Conservation (phyloP, 1,140 invertebrate species). For the Macrostomum lignano region DNA sequence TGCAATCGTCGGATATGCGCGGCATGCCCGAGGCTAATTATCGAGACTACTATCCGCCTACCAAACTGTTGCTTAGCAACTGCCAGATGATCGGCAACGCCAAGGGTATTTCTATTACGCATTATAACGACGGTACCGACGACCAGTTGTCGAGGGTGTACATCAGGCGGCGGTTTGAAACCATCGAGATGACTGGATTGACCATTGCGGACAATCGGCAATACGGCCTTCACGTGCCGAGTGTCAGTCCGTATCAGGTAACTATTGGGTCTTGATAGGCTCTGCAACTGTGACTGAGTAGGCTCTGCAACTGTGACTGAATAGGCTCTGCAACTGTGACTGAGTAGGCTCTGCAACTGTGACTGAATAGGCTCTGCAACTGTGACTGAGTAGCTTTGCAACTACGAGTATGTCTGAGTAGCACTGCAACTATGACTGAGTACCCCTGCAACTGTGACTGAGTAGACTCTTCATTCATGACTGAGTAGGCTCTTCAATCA, state of each 20-base stretch:
- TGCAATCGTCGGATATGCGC: conserved; percentile 8
- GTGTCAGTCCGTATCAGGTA: neutral
- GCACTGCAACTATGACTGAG: too few relatives aligned
- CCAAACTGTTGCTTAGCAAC: neutral
- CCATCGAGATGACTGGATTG: neutral
- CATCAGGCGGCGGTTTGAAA: neutral
- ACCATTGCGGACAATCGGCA: neutral
- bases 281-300: too few relatives aligned
- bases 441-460: too few relatives aligned
- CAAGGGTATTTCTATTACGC: neutral
- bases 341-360: too few relatives aligned
- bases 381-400: too few relatives aligned
- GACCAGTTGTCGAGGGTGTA: neutral
- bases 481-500: too few relatives aligned
- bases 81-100: neutral
- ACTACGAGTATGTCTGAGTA: too few relatives aligned
- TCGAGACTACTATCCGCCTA: neutral
- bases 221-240: conserved; percentile 1
- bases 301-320: too few relatives aligned
- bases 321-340: too few relatives aligned
- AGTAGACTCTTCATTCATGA: too few relatives aligned
- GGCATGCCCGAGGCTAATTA: neutral
- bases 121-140: conserved; percentile 1
- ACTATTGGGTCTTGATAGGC: too few relatives aligned
- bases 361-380: too few relatives aligned